Evolutionary conservation across 2,113 vertebrate genomes (phyloP).

Genomic region (Oreocharis arfaki): DNA sequence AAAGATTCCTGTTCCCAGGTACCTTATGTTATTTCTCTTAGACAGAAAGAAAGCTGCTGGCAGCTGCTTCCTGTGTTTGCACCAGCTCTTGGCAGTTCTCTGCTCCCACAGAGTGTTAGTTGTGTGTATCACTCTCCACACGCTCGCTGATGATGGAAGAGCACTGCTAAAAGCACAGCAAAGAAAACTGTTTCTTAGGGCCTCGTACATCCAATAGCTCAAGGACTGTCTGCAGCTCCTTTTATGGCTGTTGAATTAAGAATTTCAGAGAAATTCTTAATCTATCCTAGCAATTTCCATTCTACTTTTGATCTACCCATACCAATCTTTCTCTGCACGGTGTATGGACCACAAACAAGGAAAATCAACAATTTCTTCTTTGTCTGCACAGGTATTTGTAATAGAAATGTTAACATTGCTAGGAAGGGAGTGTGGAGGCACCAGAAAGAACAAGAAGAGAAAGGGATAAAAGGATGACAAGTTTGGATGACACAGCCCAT

Average conservation of each 20-base stretch:
- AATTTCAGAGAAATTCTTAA: neutral
- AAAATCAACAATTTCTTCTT: neutral
- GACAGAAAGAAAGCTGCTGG: neutral
- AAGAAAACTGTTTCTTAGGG: neutral
- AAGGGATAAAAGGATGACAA: neutral
- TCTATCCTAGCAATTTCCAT: neutral
- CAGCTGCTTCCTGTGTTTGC: neutral
- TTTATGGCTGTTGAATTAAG: neutral
- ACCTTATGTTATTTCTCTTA: neutral
- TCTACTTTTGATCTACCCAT: neutral
- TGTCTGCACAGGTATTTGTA: neutral
- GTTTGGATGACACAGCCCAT: neutral
- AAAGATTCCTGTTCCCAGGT: neutral
- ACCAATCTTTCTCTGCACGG: neutral
- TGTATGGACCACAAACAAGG: neutral
- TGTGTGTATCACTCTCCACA: neutral
- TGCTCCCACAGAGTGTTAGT: neutral
- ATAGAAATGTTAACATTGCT: neutral
- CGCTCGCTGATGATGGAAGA: neutral
- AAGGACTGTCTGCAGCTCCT: neutral
- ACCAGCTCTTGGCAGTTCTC: neutral
- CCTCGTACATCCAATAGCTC: neutral
- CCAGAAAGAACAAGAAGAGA: neutral
- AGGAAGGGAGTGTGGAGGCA: neutral
- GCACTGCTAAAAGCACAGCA: neutral